A percentile compares a stretch with the other conserved stretches of the same genome.
These are phyloP conservation scores for Hydroisotoma schaefferi DNA, from an alignment of 2,888 invertebrate species.

Conservation along the genomic window DNA sequence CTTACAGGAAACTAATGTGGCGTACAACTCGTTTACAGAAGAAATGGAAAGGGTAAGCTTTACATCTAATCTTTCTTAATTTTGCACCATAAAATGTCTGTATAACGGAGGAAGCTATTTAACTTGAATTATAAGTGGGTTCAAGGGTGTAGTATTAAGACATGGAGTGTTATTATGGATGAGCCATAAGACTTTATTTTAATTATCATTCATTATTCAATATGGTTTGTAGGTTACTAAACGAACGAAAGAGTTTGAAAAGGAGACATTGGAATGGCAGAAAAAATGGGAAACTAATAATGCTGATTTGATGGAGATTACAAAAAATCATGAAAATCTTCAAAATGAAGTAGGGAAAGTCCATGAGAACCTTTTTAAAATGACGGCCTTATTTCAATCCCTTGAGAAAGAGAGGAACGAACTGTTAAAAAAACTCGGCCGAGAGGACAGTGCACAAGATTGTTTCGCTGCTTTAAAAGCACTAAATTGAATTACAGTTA, in stretches of 20 bases:
- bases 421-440: slow-evolving; percentile 34
- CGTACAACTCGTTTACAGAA: slow-evolving; percentile 40
- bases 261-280: slow-evolving; percentile 43
- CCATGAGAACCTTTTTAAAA: slow-evolving; percentile 44
- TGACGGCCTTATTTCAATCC: slow-evolving; percentile 42
- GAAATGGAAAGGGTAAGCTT: slow-evolving; percentile 46
- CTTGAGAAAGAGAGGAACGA: slow-evolving; percentile 40
- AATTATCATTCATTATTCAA: slow-evolving; percentile 1
- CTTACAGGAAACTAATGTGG: slow-evolving; percentile 39
- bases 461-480: no score
- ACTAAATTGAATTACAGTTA: no score
- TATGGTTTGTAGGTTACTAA: slow-evolving; percentile 23
- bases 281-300: slow-evolving; percentile 45
- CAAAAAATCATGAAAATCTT: slow-evolving; percentile 38
- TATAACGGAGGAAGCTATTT: background rate
- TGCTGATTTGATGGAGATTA: slow-evolving; percentile 22
- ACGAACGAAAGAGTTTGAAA: slow-evolving; percentile 39
- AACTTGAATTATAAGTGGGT: background rate
- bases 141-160: no score
- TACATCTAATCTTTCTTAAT: background rate
- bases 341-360: slow-evolving; percentile 37
- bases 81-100: background rate
- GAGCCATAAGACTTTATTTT: background rate
- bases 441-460: no score
- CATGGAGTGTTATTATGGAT: no score